Evolutionary conservation across 1,140 invertebrate genomes (phyloP).

Genomic region (Leptoteleia sp.): DNA sequence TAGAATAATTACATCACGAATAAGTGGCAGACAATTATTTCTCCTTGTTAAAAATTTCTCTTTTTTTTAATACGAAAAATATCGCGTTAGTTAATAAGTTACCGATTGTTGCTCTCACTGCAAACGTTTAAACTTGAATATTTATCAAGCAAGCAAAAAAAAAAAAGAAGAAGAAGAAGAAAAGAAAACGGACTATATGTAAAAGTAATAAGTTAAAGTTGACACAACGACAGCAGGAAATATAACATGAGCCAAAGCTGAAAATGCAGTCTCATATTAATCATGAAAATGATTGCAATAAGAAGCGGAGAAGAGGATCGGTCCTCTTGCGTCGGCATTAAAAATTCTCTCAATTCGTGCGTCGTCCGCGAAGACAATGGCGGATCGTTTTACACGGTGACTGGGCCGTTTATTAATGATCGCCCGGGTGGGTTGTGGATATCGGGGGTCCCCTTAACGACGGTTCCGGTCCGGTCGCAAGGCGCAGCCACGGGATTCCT

Average conservation of each 20-base stretch:
- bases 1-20: no score
- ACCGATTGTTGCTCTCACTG: no score
- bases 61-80: no score
- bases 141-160: no score
- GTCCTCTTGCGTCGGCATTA: slow-evolving; percentile 3
- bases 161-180: no score
- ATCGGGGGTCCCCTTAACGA: slow-evolving; percentile 56
- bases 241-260: background rate
- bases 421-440: slow-evolving; percentile 44
- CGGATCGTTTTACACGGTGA: slow-evolving; percentile 71
- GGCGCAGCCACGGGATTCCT: slow-evolving; percentile 41
- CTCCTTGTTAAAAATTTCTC: no score
- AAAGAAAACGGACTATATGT: no score
- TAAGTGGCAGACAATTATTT: no score
- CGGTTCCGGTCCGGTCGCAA: slow-evolving; percentile 54
- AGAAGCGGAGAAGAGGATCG: background rate
- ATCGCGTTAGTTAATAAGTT: no score
- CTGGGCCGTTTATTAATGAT: slow-evolving; percentile 77
- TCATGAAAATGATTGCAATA: slow-evolving; percentile 4
- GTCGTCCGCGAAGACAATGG: slow-evolving; percentile 73
- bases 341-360: slow-evolving; percentile 71
- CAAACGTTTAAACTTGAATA: no score
- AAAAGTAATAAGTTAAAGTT: no score
- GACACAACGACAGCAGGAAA: no score
- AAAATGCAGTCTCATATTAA: slow-evolving; percentile 1